Conservation (phyloP, 2,797 vertebrate species). For the Girardinus metallicus region DNA sequence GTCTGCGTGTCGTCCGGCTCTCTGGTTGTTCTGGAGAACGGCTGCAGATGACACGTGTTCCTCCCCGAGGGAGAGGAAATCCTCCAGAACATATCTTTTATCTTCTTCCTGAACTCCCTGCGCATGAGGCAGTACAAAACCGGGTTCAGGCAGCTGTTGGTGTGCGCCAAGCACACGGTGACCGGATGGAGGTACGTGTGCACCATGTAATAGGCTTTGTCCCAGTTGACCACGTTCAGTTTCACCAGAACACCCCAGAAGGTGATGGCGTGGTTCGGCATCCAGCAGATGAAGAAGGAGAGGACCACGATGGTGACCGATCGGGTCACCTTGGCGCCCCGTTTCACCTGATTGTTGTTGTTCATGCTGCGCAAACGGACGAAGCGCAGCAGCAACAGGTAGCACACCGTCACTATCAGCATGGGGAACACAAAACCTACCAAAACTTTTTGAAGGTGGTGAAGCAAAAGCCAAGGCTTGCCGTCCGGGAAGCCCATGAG, state of each 20-base stretch:
- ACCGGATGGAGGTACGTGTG: conserved; percentile 83
- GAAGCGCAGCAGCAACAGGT: conserved; percentile 77
- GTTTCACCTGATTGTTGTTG: conserved; percentile 62
- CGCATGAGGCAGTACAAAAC: conserved; percentile 83
- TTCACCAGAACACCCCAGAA: conserved; percentile 85
- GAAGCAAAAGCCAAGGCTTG: conserved; percentile 80
- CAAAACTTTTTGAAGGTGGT: conserved; percentile 83
- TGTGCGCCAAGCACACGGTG: conserved; percentile 83
- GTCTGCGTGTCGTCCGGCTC: background rate
- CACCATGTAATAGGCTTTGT: conserved; percentile 78
- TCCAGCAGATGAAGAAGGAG: conserved; percentile 82
- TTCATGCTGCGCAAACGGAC: conserved; percentile 74
- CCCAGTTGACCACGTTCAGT: conserved; percentile 78
- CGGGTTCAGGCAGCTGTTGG: conserved; percentile 84
- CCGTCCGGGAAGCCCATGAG: conserved; percentile 80
- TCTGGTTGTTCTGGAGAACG: background rate
- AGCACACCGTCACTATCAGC: conserved; percentile 78
- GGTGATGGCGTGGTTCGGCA: conserved; percentile 81
- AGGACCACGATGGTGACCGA: conserved; percentile 79
- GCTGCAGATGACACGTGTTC: background rate
- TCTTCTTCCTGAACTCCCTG: conserved; percentile 78
- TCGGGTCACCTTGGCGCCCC: conserved; percentile 76
- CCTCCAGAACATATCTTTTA: conserved; percentile 65
- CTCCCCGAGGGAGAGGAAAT: background rate
- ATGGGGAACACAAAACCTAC: conserved; percentile 81